A percentile compares a stretch with the other conserved stretches of the same genome.
Evolutionary conservation across 1,140 invertebrate genomes (phyloP).

Genomic region (Calycopis cecrops): DNA sequence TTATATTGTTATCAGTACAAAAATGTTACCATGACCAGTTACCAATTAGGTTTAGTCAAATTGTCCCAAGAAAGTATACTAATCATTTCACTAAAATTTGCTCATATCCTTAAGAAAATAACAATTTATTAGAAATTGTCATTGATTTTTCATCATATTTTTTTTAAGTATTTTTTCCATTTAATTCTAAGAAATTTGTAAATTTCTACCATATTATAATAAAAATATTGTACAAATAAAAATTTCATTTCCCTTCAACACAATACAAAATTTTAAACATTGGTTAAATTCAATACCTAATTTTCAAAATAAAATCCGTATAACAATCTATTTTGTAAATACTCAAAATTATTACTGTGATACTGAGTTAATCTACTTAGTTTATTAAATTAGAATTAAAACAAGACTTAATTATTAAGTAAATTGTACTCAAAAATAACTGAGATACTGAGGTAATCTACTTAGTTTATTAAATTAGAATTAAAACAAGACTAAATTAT

Average conservation of each 20-base stretch:
- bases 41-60: constrained; percentile 30
- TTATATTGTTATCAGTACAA: constrained; percentile 31
- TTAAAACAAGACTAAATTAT: no score
- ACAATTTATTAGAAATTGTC: neutral
- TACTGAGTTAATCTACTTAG: no score
- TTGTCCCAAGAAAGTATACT: neutral
- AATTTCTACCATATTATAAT: constrained; percentile 63
- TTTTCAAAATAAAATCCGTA: constrained; percentile 54
- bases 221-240: constrained; percentile 48
- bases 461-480: no score
- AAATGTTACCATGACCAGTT: constrained; percentile 48
- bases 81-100: neutral
- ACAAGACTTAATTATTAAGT: no score
- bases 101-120: constrained; percentile 2
- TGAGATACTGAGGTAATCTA: no score
- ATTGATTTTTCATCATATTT: neutral
- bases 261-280: neutral
- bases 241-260: constrained; percentile 1
- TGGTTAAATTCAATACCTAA: neutral
- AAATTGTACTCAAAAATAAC: no score
- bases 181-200: constrained; percentile 57
- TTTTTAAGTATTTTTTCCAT: constrained; percentile 15
- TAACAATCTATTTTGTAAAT: no score
- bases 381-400: no score
- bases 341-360: no score